Percentiles rank a stretch among this genome's conserved stretches.
Evolutionary conservation across 2,888 invertebrate genomes (phyloP).

Genomic region (Chironomus tentans): DNA sequence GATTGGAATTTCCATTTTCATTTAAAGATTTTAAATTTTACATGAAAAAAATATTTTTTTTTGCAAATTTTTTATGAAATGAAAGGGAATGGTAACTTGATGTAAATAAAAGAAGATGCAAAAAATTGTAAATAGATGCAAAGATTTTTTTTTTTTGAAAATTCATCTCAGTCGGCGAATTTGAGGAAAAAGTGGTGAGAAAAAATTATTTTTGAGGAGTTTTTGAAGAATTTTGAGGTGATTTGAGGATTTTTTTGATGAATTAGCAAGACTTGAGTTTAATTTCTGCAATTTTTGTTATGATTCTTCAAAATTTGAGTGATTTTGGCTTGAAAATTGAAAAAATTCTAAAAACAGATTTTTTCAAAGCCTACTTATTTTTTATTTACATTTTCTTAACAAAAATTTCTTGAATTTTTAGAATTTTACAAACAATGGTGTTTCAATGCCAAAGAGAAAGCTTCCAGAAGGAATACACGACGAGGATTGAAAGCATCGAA

Average conservation of each 20-base stretch:
- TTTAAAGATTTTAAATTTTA: too few species aligned
- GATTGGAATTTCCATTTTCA: background rate
- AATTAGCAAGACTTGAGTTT: background rate
- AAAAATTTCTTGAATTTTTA: background rate
- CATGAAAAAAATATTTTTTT: background rate
- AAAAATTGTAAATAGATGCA: too few species aligned
- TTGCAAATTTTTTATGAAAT: background rate
- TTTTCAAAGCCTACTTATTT: background rate
- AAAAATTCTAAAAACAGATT: background rate
- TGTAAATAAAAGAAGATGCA: background rate
- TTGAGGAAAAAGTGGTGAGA: too few species aligned
- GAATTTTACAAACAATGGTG: slow-evolving; percentile 47
- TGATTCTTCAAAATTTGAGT: background rate
- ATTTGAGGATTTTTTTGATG: too few species aligned
- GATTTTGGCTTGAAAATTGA: background rate
- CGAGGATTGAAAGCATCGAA: background rate
- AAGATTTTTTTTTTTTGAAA: too few species aligned
- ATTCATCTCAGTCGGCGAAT: too few species aligned
- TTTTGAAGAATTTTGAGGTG: too few species aligned
- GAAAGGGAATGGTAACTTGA: background rate
- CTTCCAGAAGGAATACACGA: slow-evolving; percentile 48
- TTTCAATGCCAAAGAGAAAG: slow-evolving; percentile 67
- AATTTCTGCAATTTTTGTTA: background rate
- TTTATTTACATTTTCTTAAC: background rate
- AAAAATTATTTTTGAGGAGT: too few species aligned